Percentiles rank a stretch among this genome's conserved stretches.
Conservation (phyloP, 2,888 invertebrate genomes). For the Drosophila stalkeri region DNA sequence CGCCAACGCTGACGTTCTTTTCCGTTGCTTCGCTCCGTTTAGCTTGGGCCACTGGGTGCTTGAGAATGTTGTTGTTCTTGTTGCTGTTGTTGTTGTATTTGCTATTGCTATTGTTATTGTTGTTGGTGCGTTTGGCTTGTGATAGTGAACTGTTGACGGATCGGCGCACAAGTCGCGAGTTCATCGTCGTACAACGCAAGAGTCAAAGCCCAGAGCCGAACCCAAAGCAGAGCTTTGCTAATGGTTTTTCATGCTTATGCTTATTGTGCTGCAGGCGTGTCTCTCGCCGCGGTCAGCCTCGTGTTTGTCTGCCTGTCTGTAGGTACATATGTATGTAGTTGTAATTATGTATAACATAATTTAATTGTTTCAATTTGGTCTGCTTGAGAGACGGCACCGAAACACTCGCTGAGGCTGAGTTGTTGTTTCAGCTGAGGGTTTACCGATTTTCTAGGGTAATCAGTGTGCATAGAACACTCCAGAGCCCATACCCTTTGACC, state of each 20-base stretch:
- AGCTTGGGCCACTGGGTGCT: conserved; percentile 28
- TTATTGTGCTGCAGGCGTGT: conserved; percentile 53
- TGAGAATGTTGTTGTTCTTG: conserved; percentile 35
- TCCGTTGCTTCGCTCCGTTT: conserved; percentile 53
- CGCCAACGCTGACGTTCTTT: conserved; percentile 41
- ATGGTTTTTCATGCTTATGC: conserved; percentile 55
- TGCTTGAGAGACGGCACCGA: conserved; percentile 34
- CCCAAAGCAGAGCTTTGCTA: conserved; percentile 46
- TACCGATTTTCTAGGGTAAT: conserved; percentile 38
- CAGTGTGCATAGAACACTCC: conserved; percentile 21
- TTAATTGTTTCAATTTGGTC: conserved; percentile 69
- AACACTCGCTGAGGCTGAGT: conserved; percentile 25
- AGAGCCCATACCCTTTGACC: conserved; percentile 26
- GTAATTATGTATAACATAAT: conserved; percentile 68
- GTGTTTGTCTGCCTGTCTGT: conserved; percentile 9
- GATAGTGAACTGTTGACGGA: conserved; percentile 55
- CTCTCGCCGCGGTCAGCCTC: conserved; percentile 8
- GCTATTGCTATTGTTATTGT: conserved; percentile 18
- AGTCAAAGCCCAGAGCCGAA: conserved; percentile 45
- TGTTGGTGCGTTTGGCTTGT: conserved; percentile 19
- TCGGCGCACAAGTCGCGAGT: conserved; percentile 42
- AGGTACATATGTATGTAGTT: conserved; percentile 5
- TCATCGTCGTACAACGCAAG: conserved; percentile 44
- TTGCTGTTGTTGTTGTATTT: conserved; percentile 21
- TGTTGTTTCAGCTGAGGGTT: conserved; percentile 14